Conservation (phyloP, 2,888 invertebrate species). For the Lamellibrachia columna region DNA sequence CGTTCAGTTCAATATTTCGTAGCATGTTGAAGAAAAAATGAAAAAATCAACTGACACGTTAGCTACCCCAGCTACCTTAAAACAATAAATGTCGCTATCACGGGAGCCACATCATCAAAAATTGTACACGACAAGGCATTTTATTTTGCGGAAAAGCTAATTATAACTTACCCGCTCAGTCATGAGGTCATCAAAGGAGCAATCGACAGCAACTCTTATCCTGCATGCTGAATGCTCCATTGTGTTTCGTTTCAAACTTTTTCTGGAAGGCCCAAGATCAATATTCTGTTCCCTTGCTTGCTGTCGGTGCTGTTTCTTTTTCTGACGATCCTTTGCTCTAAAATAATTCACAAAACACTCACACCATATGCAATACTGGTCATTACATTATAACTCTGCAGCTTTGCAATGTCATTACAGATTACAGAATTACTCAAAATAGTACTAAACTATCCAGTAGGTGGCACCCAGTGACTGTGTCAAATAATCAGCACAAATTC, state of each 20-base stretch:
- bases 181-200: constrained; percentile 92
- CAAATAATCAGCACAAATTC: constrained; percentile 23
- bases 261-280: constrained; percentile 75
- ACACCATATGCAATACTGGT: neutral
- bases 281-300: constrained; percentile 74
- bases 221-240: constrained; percentile 73
- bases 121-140: too few species aligned
- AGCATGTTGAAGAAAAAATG: too few species aligned
- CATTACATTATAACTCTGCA: neutral
- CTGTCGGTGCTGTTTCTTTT: constrained; percentile 74
- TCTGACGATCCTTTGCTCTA: constrained; percentile 28
- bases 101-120: too few species aligned
- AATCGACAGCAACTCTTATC: constrained; percentile 82
- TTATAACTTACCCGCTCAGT: constrained; percentile 72
- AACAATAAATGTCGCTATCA: too few species aligned
- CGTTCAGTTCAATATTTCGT: too few species aligned
- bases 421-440: too few species aligned
- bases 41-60: too few species aligned
- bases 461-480: too few species aligned
- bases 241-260: constrained; percentile 78
- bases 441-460: neutral
- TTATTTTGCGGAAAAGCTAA: neutral
- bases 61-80: too few species aligned
- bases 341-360: neutral
- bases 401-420: too few species aligned